phyloP scores from a whole-genome alignment of 2,797 vertebrate genomes.

The Malacoraja senta region DNA sequence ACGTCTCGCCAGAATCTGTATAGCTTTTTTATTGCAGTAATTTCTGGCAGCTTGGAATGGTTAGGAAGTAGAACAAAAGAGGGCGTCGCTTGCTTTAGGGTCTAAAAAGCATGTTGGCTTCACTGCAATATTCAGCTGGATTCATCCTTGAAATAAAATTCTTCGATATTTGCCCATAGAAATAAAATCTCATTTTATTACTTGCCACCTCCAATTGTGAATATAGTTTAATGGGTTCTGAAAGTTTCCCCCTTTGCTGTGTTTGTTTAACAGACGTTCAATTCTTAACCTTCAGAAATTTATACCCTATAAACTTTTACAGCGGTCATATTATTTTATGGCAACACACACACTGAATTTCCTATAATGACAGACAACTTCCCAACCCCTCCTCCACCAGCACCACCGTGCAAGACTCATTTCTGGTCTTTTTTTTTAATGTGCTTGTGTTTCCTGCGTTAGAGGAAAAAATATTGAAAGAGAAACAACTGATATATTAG shows the following conservation, averaged over 20 bases:
- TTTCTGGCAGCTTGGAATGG: constrained; percentile 56
- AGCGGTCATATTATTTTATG: constrained; percentile 99
- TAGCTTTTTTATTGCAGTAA: constrained; percentile 49
- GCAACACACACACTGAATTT: constrained; percentile 76
- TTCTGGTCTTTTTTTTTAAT: background rate
- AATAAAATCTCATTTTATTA: constrained; percentile 37
- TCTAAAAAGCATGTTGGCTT: constrained; percentile 49
- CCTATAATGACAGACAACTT: constrained; percentile 77
- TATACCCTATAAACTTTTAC: constrained; percentile 99
- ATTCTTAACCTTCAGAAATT: constrained; percentile 98
- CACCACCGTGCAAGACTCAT: constrained; percentile 38
- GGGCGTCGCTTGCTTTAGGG: constrained; percentile 42
- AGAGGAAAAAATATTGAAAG: background rate
- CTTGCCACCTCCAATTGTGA: constrained; percentile 51
- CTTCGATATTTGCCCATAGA: background rate
- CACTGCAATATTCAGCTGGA: constrained; percentile 38
- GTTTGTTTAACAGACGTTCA: constrained; percentile 97
- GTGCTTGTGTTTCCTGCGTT: background rate
- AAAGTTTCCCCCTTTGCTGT: constrained; percentile 64
- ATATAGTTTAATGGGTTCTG: constrained; percentile 60
- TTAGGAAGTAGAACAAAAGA: constrained; percentile 67
- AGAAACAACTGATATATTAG: background rate
- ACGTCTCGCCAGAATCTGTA: constrained; percentile 60
- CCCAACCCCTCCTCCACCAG: constrained; percentile 55
- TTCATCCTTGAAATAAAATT: constrained; percentile 42